phyloP scores from a whole-genome alignment of 2,113 vertebrate species.

The Psittacara wagleri region DNA sequence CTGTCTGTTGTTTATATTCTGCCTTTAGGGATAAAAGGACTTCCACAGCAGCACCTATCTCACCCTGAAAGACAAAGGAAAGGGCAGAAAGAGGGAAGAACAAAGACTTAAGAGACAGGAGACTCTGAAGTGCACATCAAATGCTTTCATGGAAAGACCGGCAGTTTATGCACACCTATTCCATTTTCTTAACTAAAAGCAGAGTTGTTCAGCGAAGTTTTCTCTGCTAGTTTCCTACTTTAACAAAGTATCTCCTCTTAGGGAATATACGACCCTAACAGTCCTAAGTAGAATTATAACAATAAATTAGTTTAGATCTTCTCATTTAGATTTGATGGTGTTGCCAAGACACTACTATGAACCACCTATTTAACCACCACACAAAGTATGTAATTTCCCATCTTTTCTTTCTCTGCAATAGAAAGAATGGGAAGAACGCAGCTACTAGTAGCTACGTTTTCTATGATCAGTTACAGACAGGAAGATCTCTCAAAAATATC shows the following conservation, averaged over 20 bases:
- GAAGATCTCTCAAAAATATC: not conserved
- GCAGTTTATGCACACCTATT: not conserved
- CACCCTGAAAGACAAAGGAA: slow-evolving; percentile 68
- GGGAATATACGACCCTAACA: not conserved
- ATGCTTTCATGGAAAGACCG: not conserved
- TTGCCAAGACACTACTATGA: not conserved
- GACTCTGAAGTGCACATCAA: not conserved
- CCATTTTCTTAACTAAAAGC: not conserved
- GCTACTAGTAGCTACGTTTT: not conserved
- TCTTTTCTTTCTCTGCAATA: not conserved
- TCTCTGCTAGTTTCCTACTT: not conserved
- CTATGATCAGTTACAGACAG: not conserved
- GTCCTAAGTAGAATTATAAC: not conserved
- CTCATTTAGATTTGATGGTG: not conserved
- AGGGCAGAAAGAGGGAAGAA: not conserved
- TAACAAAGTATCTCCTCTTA: not conserved
- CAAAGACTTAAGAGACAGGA: not conserved
- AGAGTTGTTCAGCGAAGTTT: not conserved
- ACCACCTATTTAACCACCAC: not conserved
- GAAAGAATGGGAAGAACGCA: not conserved
- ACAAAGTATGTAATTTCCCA: not conserved
- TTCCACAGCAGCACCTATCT: slow-evolving; percentile 82
- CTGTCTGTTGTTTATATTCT: slow-evolving; percentile 83
- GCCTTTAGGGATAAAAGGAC: slow-evolving; percentile 82
- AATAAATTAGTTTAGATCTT: not conserved